Evolutionary conservation across 2,888 invertebrate genomes (phyloP), one percentile per base, ranked within the genome.

Genomic region (Acanthacorydalis orientalis): DNA sequence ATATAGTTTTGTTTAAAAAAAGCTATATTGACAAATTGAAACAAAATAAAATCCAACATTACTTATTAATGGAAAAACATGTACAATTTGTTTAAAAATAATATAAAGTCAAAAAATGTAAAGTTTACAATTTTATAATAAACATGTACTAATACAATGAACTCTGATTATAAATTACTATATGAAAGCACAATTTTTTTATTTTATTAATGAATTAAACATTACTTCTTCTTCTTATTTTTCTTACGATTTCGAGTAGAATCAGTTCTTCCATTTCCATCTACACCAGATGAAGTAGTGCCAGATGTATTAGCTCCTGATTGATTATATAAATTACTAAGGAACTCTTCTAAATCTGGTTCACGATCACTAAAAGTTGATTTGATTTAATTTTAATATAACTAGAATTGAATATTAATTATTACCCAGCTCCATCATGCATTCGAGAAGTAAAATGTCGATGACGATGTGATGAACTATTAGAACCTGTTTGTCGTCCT

Each of bases 311-410:
- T 56, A 51, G 64, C 63, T 3, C 68, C 68, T 39, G 75, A 73
- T 60, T 83, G 80, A 59, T 74, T 80, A 67, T 84, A 86, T 53
- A 87, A 67, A 58, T 80, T 83, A 67, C 83, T 86, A 56, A 88
- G 72, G 63, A 87, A 80, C 64, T 86, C 84, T 61, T 87, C 86
- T 53, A 87, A 70, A 61, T 86, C 84, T 40, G 81, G 77, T 57
- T 85, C 84, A 58, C 78, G 76, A 53, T 78, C 78, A 51, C 78
- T 78, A 56, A 53, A 59, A 53, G 23, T 23, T 35, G 7, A 7
- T 35, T 35, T 35, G 34, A 11, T 7, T 35, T n/a, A 35, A 6
- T 7, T 35, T n/a, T 9, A n/a, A 9, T 14, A 14, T 32, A 42
- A 49, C 10, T 37, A 37, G 2, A 37, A 37, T 14, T 7, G 6